phyloP scores from a whole-genome alignment of 2,113 vertebrate genomes.

The Dunckerocampus dactyliophorus region DNA sequence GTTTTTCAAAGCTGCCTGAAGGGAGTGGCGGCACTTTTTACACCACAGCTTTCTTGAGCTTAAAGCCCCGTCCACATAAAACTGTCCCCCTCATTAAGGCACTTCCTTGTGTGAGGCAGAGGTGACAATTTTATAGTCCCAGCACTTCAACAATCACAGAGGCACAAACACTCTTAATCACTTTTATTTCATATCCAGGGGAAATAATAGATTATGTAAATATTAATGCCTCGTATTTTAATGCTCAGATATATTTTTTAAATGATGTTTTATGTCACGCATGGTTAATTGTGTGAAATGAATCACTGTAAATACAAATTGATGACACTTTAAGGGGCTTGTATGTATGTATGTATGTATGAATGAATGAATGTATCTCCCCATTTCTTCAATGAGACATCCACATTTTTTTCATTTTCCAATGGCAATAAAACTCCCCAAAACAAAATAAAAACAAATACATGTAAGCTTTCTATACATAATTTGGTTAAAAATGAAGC shows the following conservation, averaged over 20 bases:
- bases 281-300: constrained; percentile 3
- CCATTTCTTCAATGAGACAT: constrained; percentile 6
- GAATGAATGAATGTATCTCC: neutral
- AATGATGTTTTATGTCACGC: neutral
- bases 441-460: constrained; percentile 3
- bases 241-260: constrained; percentile 12
- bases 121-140: constrained; percentile 88
- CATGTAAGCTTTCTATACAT: constrained; percentile 56
- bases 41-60: constrained; percentile 65
- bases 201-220: constrained; percentile 5
- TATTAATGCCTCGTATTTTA: constrained; percentile 5
- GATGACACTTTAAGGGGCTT: neutral
- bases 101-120: constrained; percentile 80
- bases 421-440: neutral
- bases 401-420: neutral
- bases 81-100: constrained; percentile 79
- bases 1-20: constrained; percentile 72
- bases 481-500: constrained; percentile 69
- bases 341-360: too few relatives aligned
- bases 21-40: constrained; percentile 63
- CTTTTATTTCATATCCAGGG: constrained; percentile 41
- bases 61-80: constrained; percentile 80
- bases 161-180: constrained; percentile 74
- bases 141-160: constrained; percentile 77
- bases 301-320: neutral